Base-by-base conservation (phyloP, 2,888 invertebrate species). In the Anthoptus insignis region DNA sequence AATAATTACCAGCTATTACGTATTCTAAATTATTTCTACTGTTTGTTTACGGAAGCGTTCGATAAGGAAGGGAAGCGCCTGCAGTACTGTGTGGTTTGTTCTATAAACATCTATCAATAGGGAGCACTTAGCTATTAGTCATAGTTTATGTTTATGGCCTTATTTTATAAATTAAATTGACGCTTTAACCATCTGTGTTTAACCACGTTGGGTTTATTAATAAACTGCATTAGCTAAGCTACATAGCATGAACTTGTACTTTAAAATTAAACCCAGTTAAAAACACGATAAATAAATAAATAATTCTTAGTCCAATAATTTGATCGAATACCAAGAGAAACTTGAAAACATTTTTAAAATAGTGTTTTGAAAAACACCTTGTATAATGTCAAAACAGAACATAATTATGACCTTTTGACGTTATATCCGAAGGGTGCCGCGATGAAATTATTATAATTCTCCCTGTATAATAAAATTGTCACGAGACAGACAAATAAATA, bases 21-120 rank as follows among this genome's bases (percentile, higher is more conserved):
- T 56, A 37, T 32, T 63, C 49, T 63, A 56, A 49, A 54, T 54
- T 34, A 34, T 19, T 49, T 22, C 22, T 34, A 1, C 14, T 16
- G 34, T 27, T 50, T 64, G 63, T 64, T 64, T 64, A 64, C 63
- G 63, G 63, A 64, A 64, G 63, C 63, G 39, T 56, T 47, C 49
- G 37, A 50, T 50, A 59, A 50, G 59, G 50, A 59, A 59, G 49
- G 42, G 60, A 63, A 56, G 56, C 19, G 50, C 57, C 7, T 21
- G 37, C 22, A 16, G 24, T 57, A 22, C 39, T 49, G 37, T 6
- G 29, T 57, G 49, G 39, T 50, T 50, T 42, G 39, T 64, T 64
- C 39, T 27, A 56, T 57, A 34, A 50, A 22, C 22, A n/a, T 64
- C 63, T 57, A 50, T 64, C 63, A 64, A 57, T 57, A 50, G 49